These are phyloP conservation scores for Hirudo medicinalis DNA, from an alignment of 1,140 invertebrate genomes.

Conservation along the genomic window DNA sequence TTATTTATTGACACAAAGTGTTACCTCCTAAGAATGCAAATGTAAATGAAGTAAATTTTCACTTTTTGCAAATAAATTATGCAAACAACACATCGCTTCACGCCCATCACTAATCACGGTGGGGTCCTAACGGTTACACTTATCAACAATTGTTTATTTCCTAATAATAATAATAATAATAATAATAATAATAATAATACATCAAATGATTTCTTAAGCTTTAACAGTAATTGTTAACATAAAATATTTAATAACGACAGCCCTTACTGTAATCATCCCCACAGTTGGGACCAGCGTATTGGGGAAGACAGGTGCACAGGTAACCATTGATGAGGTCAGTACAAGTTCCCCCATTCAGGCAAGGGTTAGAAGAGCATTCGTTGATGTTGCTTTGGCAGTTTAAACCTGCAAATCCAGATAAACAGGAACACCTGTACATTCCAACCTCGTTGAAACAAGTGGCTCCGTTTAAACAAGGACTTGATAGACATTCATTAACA, in stretches of 20 bases:
- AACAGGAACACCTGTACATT: conserved; percentile 21
- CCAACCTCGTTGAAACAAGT: conserved; percentile 14
- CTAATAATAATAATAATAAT: too few relatives aligned
- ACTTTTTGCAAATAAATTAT: too few relatives aligned
- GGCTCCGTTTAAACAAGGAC: conserved; percentile 18
- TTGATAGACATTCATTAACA: conserved; percentile 16
- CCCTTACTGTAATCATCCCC: background rate
- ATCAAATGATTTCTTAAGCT: too few relatives aligned
- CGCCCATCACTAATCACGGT: too few relatives aligned
- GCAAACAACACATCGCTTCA: too few relatives aligned
- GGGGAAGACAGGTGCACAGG: background rate
- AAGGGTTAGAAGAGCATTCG: conserved; percentile 53
- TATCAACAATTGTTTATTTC: too few relatives aligned
- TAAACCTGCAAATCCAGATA: conserved; percentile 25
- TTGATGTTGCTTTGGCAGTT: conserved; percentile 27
- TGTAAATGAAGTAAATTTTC: too few relatives aligned
- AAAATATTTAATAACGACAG: background rate
- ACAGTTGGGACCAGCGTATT: background rate
- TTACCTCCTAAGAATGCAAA: too few relatives aligned
- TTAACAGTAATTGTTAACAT: background rate
- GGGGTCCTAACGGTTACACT: too few relatives aligned
- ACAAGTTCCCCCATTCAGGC: conserved; percentile 73
- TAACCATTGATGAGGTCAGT: conserved; percentile 41
- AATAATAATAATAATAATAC: too few relatives aligned
- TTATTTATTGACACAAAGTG: too few relatives aligned